Percentiles rank a stretch among this genome's conserved stretches.
phyloP scores from a whole-genome alignment of 2,888 invertebrate species.

The Polymixis lichenea region DNA sequence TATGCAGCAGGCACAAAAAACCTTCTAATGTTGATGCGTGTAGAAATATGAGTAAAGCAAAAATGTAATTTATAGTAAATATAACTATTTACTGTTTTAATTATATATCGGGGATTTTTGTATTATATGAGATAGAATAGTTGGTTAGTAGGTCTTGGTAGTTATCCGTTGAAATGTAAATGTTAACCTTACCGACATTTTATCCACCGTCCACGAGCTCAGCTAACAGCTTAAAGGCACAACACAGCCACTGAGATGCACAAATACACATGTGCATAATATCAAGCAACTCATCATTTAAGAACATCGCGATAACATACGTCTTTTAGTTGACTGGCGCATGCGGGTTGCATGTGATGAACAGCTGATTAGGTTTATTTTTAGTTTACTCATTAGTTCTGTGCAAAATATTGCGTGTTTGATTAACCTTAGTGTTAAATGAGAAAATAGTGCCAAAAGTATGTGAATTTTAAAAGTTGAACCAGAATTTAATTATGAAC shows the following conservation, averaged over 20 bases:
- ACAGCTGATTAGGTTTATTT: conserved; percentile 51
- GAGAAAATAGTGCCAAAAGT: conserved; percentile 3
- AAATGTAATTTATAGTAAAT: too few species aligned
- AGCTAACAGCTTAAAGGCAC: conserved; percentile 23
- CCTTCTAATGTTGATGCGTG: too few species aligned
- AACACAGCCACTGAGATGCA: conserved; percentile 27
- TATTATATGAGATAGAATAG: too few species aligned
- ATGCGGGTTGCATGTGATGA: conserved; percentile 51
- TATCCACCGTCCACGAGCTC: conserved; percentile 31
- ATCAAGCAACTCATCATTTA: conserved; percentile 49
- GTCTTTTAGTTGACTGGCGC: conserved; percentile 45
- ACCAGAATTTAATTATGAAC: neutral
- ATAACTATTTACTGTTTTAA: too few species aligned
- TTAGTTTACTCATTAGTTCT: conserved; percentile 33
- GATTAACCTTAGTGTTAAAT: neutral
- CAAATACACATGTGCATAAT: conserved; percentile 50
- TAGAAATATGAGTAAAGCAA: too few species aligned
- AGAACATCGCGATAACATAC: conserved; percentile 56
- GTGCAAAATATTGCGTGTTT: conserved; percentile 10
- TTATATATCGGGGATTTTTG: too few species aligned
- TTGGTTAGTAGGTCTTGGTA: too few species aligned
- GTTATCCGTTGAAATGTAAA: too few species aligned
- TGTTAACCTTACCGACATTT: conserved; percentile 38
- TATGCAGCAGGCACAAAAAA: too few species aligned
- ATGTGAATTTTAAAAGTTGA: neutral